Base-by-base conservation (phyloP, 2,888 invertebrate genomes). In the Fabriciana adippe region DNA sequence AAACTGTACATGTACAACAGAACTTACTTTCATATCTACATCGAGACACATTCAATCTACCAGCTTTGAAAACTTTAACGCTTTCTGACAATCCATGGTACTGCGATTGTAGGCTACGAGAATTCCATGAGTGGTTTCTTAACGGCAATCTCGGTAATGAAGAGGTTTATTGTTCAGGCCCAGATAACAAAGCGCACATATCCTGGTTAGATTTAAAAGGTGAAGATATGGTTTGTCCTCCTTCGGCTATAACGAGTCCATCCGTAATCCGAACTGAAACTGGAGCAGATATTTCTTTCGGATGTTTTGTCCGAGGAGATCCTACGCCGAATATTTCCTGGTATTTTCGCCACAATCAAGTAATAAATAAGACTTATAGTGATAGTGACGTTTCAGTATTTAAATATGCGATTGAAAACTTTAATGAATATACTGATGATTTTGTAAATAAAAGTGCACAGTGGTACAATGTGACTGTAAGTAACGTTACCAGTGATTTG, bases 51-150 rank as follows among this genome's bases (percentile, higher is more conserved):
- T 91, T 92, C 64, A 90, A 92, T 75, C 81, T 92, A 53, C 90
- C 91, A 4, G 79, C 86, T 66, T 91, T 98, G 59, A 97, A 97
- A 90, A 96, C 97, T 3, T 90, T 98, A 16, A 94, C 95, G 14
- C 86, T 98, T 64, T 96, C 97, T 74, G 96, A 96, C 47, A 98
- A 98, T 84, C 97, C 96, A 8, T 98, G 98, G 98, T 94, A 94
- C 75, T 98, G 98, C 84, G 97, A 98, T 87, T 98, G 98, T 86
- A 94, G 96, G 76, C 86, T 98, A 72, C 94, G 96, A 63, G 95
- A 95, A 57, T 97, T 98, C 78, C 95, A 97, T 61, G 95, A 95
- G 73, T 97, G 97, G 97, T 95, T 97, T 81, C 91, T 97, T 26
- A 93, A 94, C 66, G 95, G 95, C 75, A 97, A 97, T 79, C 92